phyloP scores from a whole-genome alignment of 2,113 vertebrate species.

The Notarius lentiginosus region DNA sequence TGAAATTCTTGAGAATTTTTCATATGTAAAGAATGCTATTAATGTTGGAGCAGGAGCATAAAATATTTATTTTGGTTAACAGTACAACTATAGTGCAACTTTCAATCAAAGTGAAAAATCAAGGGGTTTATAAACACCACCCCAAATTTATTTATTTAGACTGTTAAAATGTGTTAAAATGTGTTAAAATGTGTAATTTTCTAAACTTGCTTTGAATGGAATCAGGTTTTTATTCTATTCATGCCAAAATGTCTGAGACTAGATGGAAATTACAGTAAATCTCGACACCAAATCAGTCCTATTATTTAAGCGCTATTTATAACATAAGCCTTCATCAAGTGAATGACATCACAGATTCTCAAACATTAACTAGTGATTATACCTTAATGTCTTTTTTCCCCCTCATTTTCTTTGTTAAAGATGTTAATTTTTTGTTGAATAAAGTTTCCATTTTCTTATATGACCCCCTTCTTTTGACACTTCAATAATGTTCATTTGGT shows the following conservation, averaged over 20 bases:
- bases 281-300: not conserved
- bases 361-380: not conserved
- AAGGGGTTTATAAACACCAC: too few species aligned
- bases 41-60: too few species aligned
- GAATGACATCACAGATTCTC: not conserved
- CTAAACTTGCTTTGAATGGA: not conserved
- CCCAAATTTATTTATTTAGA: too few species aligned
- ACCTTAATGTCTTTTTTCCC: not conserved
- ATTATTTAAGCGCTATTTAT: not conserved
- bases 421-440: not conserved
- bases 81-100: not conserved
- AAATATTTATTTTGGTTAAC: not conserved
- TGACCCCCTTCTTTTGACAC: not conserved
- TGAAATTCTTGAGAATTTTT: too few species aligned
- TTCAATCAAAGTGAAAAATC: not conserved
- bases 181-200: not conserved
- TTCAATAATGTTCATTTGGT: not conserved
- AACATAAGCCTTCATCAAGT: not conserved
- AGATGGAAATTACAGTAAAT: not conserved
- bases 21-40: too few species aligned
- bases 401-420: not conserved
- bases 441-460: not conserved
- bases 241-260: not conserved
- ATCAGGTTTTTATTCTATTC: not conserved
- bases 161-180: not conserved